These are phyloP conservation scores for Xerus rutilus DNA, from an alignment of 2,797 vertebrate species.

Conservation along the genomic window DNA sequence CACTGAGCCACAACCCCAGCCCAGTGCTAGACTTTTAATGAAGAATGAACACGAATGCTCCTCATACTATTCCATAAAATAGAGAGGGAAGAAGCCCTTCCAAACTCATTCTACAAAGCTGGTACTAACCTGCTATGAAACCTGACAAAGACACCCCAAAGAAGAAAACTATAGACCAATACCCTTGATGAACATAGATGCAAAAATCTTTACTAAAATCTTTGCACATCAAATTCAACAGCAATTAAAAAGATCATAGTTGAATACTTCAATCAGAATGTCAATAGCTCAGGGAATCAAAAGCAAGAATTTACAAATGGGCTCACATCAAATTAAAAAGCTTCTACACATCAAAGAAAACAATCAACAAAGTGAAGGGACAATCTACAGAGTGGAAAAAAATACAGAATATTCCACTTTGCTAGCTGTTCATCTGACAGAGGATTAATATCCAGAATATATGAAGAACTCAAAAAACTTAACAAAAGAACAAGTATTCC, in stretches of 20 bases:
- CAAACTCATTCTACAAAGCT: background rate
- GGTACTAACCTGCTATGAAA: background rate
- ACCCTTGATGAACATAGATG: background rate
- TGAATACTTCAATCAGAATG: no score
- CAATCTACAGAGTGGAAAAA: background rate
- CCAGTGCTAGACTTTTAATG: no score
- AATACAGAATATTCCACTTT: background rate
- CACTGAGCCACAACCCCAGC: no score
- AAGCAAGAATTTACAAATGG: background rate
- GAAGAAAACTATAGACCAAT: background rate
- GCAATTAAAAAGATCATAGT: background rate
- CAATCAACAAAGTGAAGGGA: background rate
- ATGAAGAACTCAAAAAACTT: background rate
- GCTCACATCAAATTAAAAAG: background rate
- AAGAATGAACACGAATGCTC: background rate
- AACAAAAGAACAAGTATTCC: background rate
- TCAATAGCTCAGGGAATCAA: background rate
- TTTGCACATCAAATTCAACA: background rate
- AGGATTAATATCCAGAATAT: background rate
- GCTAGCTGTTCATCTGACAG: background rate
- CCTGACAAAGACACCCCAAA: background rate
- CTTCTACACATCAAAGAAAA: background rate
- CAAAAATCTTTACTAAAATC: background rate
- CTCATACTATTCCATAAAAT: background rate
- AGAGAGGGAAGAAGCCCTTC: background rate